Evolutionary conservation across 64 coral and sea anemone species (phyloP).

Genomic region (Stichodactyla mertensii): DNA sequence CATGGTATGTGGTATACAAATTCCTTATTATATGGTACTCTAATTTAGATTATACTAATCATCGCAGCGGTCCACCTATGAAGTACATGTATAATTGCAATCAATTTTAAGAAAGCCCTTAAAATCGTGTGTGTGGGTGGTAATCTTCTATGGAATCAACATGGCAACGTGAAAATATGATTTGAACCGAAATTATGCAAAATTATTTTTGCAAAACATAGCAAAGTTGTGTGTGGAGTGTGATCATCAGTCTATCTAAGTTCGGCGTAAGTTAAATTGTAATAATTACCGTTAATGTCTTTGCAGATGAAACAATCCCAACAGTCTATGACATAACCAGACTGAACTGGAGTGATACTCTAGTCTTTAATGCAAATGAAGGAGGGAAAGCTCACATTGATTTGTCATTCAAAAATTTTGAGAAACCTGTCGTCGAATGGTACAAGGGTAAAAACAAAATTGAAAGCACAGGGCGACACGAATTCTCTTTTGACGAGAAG

Average conservation of each 20-base stretch:
- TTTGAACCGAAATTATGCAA: too few species aligned
- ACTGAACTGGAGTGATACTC: background rate
- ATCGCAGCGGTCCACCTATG: too few species aligned
- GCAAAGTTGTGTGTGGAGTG: too few species aligned
- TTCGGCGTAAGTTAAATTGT: background rate
- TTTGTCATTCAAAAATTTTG: constrained; percentile 47
- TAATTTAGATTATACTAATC: background rate
- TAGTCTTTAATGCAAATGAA: constrained; percentile 31
- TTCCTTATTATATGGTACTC: constrained; percentile 40
- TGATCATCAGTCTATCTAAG: too few species aligned
- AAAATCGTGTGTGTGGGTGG: too few species aligned
- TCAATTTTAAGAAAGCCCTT: too few species aligned
- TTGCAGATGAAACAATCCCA: constrained; percentile 34
- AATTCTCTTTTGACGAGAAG: constrained; percentile 35
- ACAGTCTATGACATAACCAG: constrained; percentile 34
- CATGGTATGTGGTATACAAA: constrained; percentile 32
- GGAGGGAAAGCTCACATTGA: constrained; percentile 57
- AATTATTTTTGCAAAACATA: too few species aligned
- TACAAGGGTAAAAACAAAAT: constrained; percentile 35
- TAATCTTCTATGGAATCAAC: too few species aligned
- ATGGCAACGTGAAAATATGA: too few species aligned
- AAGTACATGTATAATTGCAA: too few species aligned
- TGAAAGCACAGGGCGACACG: constrained; percentile 4
- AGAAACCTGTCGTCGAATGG: constrained; percentile 38
- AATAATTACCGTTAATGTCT: constrained; percentile 16